A percentile compares a stretch with the other conserved stretches of the same genome.
Evolutionary conservation across 2,113 vertebrate species (phyloP).

Genomic region (Gila orcuttii): DNA sequence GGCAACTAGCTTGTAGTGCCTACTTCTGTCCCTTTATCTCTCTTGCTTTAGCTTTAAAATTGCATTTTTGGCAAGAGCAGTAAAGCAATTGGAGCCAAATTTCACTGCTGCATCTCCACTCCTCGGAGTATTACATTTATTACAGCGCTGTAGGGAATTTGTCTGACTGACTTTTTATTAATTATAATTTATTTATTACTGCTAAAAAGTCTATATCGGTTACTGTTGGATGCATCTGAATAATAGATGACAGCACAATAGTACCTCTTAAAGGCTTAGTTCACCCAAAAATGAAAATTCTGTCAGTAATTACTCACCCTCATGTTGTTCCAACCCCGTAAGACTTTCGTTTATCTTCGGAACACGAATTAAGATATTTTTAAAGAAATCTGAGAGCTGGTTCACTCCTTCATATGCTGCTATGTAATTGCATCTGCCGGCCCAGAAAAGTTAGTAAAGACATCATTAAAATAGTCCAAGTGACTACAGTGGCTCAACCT

Average conservation of each 20-base stretch:
- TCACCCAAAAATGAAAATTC: too few species aligned
- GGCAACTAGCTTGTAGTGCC: conserved; percentile 32
- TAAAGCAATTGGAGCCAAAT: neutral
- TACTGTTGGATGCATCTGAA: conserved; percentile 26
- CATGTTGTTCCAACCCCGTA: too few species aligned
- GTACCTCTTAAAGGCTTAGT: neutral
- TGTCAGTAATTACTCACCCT: too few species aligned
- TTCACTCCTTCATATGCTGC: too few species aligned
- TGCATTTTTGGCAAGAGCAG: conserved; percentile 18
- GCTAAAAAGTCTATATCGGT: neutral
- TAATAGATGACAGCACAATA: conserved; percentile 12
- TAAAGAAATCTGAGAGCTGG: too few species aligned
- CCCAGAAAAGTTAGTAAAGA: too few species aligned
- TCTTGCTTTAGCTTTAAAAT: conserved; percentile 35
- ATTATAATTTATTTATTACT: conserved; percentile 34
- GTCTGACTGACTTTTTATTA: neutral
- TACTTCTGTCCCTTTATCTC: conserved; percentile 23
- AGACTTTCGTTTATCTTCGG: too few species aligned
- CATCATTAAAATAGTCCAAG: too few species aligned
- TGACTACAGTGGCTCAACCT: too few species aligned
- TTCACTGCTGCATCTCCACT: conserved; percentile 1
- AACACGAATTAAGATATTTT: too few species aligned
- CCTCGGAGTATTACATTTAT: neutral
- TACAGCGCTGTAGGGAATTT: conserved; percentile 4
- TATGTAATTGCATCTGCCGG: too few species aligned